A percentile compares a stretch with the other conserved stretches of the same genome.
phyloP scores from a whole-genome alignment of 2,113 vertebrate species.

The Lepus timidus region DNA sequence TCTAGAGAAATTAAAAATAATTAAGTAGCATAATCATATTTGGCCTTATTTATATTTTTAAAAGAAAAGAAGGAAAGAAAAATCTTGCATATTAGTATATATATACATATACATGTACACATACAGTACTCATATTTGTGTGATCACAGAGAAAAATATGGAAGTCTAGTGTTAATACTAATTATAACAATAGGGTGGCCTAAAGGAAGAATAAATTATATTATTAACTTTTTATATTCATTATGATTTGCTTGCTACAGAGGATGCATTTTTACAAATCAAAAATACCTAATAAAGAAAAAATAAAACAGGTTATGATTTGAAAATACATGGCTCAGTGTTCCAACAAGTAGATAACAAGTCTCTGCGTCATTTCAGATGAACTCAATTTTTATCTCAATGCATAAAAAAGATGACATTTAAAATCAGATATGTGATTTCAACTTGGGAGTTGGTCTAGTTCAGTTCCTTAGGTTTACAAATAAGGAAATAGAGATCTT shows the following conservation, averaged over 20 bases:
- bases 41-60: neutral
- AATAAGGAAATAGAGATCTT: neutral
- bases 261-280: neutral
- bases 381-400: neutral
- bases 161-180: neutral
- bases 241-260: neutral
- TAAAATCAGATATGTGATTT: neutral
- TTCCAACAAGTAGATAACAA: neutral
- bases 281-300: slow-evolving; percentile 26
- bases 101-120: neutral
- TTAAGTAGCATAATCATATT: neutral
- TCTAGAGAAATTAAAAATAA: neutral
- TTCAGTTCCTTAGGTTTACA: neutral
- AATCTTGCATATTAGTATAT: neutral
- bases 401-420: neutral
- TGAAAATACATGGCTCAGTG: neutral
- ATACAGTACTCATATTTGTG: neutral
- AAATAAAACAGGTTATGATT: neutral
- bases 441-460: neutral
- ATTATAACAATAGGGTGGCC: neutral
- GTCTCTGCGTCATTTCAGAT: neutral
- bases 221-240: neutral
- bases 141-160: slow-evolving; percentile 16
- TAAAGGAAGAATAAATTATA: neutral
- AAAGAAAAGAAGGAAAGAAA: neutral